Conservation (phyloP, 2,797 vertebrate species). For the Oceanodroma leucorhoa region DNA sequence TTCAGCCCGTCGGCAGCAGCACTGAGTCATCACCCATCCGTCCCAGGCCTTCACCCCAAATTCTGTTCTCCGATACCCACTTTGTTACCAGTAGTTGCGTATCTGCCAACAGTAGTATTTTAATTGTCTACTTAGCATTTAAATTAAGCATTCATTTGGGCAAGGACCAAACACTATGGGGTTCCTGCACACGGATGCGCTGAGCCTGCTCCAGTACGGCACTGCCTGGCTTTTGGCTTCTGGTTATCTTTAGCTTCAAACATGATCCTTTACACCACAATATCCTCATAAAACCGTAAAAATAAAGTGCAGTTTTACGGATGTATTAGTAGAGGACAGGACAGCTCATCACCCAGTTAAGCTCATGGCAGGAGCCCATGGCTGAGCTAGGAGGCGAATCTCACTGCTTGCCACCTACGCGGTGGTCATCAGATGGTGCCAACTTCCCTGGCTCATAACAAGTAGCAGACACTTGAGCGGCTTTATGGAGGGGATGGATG, state of each 20-base stretch:
- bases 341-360: background rate
- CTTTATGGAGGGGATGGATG: background rate
- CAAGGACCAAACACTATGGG: accelerated
- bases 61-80: background rate
- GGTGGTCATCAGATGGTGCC: too few relatives aligned
- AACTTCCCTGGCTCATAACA: background rate
- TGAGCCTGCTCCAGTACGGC: background rate
- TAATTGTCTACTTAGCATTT: background rate
- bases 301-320: background rate
- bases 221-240: background rate
- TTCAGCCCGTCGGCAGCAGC: background rate
- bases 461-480: background rate
- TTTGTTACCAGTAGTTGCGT: background rate
- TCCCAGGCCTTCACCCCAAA: background rate
- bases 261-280: background rate
- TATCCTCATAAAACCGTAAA: background rate
- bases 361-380: background rate
- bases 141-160: background rate
- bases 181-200: background rate
- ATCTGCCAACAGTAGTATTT: background rate
- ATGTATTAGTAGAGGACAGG: background rate
- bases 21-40: accelerated
- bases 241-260: background rate
- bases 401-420: accelerated
- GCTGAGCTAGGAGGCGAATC: background rate